These are phyloP conservation scores for Tuberolachnus salignus DNA, from an alignment of 2,888 invertebrate genomes.

Conservation along the genomic window DNA sequence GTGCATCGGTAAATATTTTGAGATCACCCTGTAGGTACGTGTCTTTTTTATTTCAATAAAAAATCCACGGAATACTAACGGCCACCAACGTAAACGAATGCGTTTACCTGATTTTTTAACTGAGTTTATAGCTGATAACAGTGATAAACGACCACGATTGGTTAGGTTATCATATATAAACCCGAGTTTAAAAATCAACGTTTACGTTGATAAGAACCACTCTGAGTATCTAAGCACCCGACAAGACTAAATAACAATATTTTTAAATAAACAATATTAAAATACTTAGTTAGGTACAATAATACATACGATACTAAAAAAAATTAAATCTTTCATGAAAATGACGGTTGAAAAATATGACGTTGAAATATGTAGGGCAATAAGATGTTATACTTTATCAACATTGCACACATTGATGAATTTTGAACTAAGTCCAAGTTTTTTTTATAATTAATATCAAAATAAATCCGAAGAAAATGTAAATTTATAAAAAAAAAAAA, in stretches of 20 bases:
- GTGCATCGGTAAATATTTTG: background rate
- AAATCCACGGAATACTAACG: too few relatives aligned
- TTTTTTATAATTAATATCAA: background rate
- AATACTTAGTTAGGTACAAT: too few relatives aligned
- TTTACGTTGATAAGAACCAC: too few relatives aligned
- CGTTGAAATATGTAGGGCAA: conserved; percentile 18
- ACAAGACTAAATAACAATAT: background rate
- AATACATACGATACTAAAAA: background rate
- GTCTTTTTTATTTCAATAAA: conserved; percentile 1
- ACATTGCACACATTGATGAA: conserved; percentile 23
- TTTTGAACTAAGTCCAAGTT: conserved; percentile 41
- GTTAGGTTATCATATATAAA: too few relatives aligned
- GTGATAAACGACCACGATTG: too few relatives aligned
- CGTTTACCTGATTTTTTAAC: too few relatives aligned
- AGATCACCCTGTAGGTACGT: background rate
- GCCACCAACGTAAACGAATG: too few relatives aligned
- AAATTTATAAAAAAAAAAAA: background rate
- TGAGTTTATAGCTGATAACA: too few relatives aligned
- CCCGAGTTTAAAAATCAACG: too few relatives aligned
- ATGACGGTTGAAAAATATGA: conserved; percentile 12
- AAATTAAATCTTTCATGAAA: conserved; percentile 8
- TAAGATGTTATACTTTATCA: conserved; percentile 19
- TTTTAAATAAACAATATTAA: background rate
- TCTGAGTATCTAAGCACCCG: background rate
- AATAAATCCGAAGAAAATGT: background rate